Evolutionary conservation across 2,888 invertebrate genomes (phyloP).

Genomic region (Icerya purchasi): DNA sequence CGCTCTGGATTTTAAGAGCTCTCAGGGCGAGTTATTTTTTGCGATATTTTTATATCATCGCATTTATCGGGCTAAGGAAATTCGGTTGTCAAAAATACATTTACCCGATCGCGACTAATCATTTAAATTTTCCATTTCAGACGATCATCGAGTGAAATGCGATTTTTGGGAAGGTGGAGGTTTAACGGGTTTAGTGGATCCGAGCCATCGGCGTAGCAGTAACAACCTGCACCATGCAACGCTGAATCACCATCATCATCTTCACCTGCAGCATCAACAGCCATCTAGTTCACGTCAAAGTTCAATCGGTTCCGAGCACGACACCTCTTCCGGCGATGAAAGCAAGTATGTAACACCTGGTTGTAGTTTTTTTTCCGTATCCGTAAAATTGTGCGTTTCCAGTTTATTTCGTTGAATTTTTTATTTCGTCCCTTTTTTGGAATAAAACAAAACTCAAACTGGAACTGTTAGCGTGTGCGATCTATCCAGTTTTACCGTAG

Average conservation of each 20-base stretch:
- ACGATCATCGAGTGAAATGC: not conserved
- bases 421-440: too few relatives aligned
- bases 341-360: slow-evolving; percentile 28
- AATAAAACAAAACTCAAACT: too few relatives aligned
- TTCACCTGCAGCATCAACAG: slow-evolving; percentile 4
- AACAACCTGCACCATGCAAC: not conserved
- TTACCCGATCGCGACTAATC: too few relatives aligned
- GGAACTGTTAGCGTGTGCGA: too few relatives aligned
- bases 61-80: too few relatives aligned
- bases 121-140: not conserved
- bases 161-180: not conserved
- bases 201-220: too few relatives aligned
- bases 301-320: slow-evolving; percentile 33
- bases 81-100: too few relatives aligned
- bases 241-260: not conserved
- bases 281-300: slow-evolving; percentile 20
- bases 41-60: too few relatives aligned
- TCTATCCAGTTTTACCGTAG: too few relatives aligned
- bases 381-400: not conserved
- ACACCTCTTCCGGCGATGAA: slow-evolving; percentile 40
- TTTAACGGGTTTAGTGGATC: not conserved
- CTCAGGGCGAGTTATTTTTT: too few relatives aligned
- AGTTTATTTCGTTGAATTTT: not conserved
- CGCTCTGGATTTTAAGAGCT: too few relatives aligned
- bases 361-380: too few relatives aligned